phyloP scores from a whole-genome alignment of 92 coral and sea anemone genomes.

The Porites cylindrica region DNA sequence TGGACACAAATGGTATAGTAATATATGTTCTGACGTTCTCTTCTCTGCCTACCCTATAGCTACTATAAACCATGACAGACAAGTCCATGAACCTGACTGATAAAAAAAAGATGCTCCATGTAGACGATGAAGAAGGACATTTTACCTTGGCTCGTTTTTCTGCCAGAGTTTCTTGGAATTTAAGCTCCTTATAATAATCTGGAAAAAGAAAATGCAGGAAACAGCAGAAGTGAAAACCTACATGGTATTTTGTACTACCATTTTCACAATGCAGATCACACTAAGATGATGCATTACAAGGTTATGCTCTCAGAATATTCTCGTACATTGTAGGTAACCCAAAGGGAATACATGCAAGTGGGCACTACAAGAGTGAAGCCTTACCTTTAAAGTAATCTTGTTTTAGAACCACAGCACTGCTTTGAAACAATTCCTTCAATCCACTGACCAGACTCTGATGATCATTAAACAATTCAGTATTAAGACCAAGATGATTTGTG shows the following conservation, averaged over 20 bases:
- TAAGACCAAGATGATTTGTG: not conserved
- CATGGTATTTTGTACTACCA: no score
- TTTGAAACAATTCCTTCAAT: slow-evolving; percentile 79
- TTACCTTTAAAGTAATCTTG: slow-evolving; percentile 86
- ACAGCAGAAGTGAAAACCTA: not conserved
- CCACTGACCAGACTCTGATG: slow-evolving; percentile 84
- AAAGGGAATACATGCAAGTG: not conserved
- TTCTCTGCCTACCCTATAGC: no score
- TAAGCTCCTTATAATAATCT: slow-evolving; percentile 89
- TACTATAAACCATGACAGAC: no score
- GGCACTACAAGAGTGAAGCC: not conserved
- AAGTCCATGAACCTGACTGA: no score
- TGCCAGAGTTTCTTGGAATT: slow-evolving; percentile 84
- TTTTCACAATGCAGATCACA: no score
- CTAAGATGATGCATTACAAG: no score
- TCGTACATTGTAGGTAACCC: no score
- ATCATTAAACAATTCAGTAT: not conserved
- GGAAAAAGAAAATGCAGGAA: not conserved
- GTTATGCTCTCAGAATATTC: no score
- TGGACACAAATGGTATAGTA: no score
- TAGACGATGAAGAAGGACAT: not conserved
- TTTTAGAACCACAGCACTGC: slow-evolving; percentile 76
- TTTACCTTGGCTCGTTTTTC: slow-evolving; percentile 89
- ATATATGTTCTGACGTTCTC: no score
- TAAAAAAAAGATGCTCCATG: not conserved